Base-by-base conservation (phyloP, 2,888 invertebrate species). In the Branchellion lobata region DNA sequence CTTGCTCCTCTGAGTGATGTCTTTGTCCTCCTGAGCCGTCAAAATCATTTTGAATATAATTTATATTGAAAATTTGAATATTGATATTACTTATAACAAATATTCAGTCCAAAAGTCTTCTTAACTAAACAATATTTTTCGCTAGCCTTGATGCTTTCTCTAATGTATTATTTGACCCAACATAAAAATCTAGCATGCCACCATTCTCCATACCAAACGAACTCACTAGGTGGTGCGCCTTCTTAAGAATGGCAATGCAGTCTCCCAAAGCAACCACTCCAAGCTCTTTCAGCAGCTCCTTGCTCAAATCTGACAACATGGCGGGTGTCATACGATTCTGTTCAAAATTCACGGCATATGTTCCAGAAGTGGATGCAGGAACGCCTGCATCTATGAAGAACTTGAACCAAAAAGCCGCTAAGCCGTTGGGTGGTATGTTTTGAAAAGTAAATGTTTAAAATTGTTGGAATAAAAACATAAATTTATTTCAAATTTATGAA, bases 371-470 rank as follows among this genome's bases (percentile, higher is more conserved):
- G 72, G 92, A 92, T 0, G 92, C 90, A 0, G 93, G 93, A 82
- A 95, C 92, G 0, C 94, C 94, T 18, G 94, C 93, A 65, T 92
- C 91, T 78, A 91, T 91, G 88, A 95, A 95, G 86, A 95, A 95
- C 84, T 91, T 92, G 40, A 94, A 92, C 95, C 95, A 95, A 78
- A 85, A 86, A 8, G 85, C 82, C 47, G 77, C 77, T 77, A 40
- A 21, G 1, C 3, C 0, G 29, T 11, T 8, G 34, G 8, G 27
- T 69, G 8, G 27, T 14, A 33, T 69, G 27, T 34, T 31, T 29
- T 29, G 34, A 3, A 69, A 69, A 27, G 3, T 69, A 27, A 69
- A 11, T n/a, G 14, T 27, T n/a, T 21, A 69, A 27, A 33, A 69
- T 27, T 34, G 5, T 65, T 65, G 29, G 65, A 65, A 29, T n/a